phyloP scores from a whole-genome alignment of 2,888 invertebrate genomes.

The Lymantria monacha region DNA sequence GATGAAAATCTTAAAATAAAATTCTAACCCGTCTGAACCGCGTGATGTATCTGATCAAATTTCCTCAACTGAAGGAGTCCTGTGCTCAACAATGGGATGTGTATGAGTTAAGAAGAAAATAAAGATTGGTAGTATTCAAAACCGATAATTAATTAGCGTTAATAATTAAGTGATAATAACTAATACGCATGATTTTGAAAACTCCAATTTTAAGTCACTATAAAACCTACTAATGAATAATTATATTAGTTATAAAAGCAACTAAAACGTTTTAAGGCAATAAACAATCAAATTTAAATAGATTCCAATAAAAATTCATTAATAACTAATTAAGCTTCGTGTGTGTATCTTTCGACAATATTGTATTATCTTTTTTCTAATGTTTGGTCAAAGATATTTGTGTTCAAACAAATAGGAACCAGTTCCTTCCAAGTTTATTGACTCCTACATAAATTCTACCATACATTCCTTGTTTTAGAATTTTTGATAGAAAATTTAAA shows the following conservation, averaged over 20 bases:
- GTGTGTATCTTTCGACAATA: slow-evolving; percentile 23
- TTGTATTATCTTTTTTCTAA: slow-evolving; percentile 35
- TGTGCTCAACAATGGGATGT: too few relatives aligned
- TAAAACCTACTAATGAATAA: neutral
- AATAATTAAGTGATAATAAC: too few relatives aligned
- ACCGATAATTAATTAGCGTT: too few relatives aligned
- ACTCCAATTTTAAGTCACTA: too few relatives aligned
- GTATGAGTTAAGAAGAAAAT: too few relatives aligned
- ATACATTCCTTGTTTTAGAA: slow-evolving; percentile 46
- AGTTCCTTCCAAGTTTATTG: slow-evolving; percentile 72
- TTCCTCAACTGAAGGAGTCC: too few relatives aligned
- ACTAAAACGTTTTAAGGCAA: neutral
- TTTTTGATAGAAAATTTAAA: slow-evolving; percentile 46
- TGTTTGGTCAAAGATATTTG: slow-evolving; percentile 66
- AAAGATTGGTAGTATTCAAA: too few relatives aligned
- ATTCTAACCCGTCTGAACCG: too few relatives aligned
- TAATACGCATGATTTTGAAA: too few relatives aligned
- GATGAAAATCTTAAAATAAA: too few relatives aligned
- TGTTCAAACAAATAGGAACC: slow-evolving; percentile 74
- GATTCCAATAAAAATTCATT: slow-evolving; percentile 16
- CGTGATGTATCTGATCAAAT: too few relatives aligned
- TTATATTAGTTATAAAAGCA: neutral
- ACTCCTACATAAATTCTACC: slow-evolving; percentile 69
- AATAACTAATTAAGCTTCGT: slow-evolving; percentile 26
- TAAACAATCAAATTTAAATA: slow-evolving; percentile 11